Conservation (phyloP, 2,797 vertebrate genomes). For the Pangasius macronema region DNA sequence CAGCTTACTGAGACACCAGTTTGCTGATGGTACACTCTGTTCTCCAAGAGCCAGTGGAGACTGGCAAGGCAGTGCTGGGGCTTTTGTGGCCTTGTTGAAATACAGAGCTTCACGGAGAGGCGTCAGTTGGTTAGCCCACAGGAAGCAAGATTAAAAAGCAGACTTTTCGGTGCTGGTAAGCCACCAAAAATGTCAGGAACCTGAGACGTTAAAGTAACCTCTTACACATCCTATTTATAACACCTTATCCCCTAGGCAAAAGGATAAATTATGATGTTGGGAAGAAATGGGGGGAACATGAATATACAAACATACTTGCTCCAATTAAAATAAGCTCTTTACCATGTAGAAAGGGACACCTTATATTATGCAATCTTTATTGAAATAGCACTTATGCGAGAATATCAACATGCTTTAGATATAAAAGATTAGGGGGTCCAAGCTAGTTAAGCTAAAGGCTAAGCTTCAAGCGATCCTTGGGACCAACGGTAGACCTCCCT, state of each 20-base stretch:
- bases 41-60: constrained; percentile 77
- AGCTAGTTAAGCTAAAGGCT: neutral
- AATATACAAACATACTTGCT: constrained; percentile 48
- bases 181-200: constrained; percentile 78
- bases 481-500: neutral
- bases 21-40: constrained; percentile 81
- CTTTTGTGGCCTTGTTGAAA: constrained; percentile 91
- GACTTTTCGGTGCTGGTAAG: constrained; percentile 77
- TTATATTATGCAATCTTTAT: neutral
- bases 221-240: constrained; percentile 93
- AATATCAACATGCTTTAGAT: neutral
- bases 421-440: neutral
- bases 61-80: constrained; percentile 72
- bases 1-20: constrained; percentile 73
- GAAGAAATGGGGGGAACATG: constrained; percentile 52
- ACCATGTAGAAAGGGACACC: neutral
- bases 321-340: neutral
- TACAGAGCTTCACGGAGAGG: constrained; percentile 86
- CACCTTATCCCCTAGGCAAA: constrained; percentile 78
- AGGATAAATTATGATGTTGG: constrained; percentile 72
- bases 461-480: neutral
- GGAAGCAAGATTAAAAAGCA: constrained; percentile 90
- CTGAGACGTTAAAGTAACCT: constrained; percentile 73
- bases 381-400: neutral
- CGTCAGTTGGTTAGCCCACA: constrained; percentile 89